Evolutionary conservation across 2,888 invertebrate species (phyloP), one percentile per base, ranked within the genome.

Genomic region (Busseola fusca): DNA sequence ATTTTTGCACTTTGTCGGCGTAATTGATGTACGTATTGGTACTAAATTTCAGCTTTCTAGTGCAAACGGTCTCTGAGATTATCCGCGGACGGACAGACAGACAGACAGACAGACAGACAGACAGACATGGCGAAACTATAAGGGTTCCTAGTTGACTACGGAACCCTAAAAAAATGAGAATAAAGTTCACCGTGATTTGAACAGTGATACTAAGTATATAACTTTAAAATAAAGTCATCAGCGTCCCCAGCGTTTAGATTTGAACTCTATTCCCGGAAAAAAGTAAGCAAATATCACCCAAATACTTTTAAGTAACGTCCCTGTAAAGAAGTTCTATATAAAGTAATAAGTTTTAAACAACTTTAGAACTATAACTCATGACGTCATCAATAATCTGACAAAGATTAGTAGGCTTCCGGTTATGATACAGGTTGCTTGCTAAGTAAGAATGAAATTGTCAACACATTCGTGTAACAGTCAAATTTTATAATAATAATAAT

Each of bases 341-440:
- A 69, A 69, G 69, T 69, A 64, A 80, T 74, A 77, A 81, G 73
- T 76, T 68, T 54, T 48, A 37, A 40, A 67, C 42, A 69, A 76
- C 78, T 72, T 74, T 54, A 50, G 69, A 81, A 86, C 87, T 84
- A 85, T 80, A 77, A 63, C 68, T 82, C 72, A 81, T 85, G 83
- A 86, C 71, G 69, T 79, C 72, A 75, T 78, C 69, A 76, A 74
- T 54, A 70, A 57, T 76, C 68, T 74, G 58, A 80, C 78, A 81
- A 85, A 84, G 76, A 75, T 81, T 79, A 73, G 50, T 52, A 65
- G 63, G 67, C 66, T 59, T 62, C 67, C 50, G 64, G 40, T 10
- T 48, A 42, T 16, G 16, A 65, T 76, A 76, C 42, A 85, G 78
- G 76, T 0, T 73, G 85, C 12, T 37, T 18, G 6, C 54, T 0